phyloP scores from a whole-genome alignment of 1,140 invertebrate species.

The Pomacea maculata region DNA sequence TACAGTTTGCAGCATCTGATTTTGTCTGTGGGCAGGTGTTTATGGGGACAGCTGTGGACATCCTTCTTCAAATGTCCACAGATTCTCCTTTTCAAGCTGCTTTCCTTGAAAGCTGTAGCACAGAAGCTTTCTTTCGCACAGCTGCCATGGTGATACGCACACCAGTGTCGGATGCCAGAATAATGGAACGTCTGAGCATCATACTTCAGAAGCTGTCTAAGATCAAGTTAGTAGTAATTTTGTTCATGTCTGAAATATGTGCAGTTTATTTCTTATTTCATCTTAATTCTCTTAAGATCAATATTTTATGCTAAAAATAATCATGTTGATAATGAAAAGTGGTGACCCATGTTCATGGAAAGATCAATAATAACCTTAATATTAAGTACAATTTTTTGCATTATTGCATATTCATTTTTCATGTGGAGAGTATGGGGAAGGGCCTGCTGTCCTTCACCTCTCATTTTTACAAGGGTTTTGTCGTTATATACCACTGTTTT shows the following conservation, averaged over 20 bases:
- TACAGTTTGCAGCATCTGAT: too few species aligned
- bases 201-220: conserved; percentile 65
- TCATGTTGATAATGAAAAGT: not conserved
- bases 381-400: too few species aligned
- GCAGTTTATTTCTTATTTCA: not conserved
- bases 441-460: too few species aligned
- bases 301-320: not conserved
- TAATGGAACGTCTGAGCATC: conserved; percentile 63
- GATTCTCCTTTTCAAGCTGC: conserved; percentile 55
- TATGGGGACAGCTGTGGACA: conserved; percentile 57
- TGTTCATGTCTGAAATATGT: not conserved
- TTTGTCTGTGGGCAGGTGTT: conserved; percentile 39
- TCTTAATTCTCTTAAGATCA: not conserved
- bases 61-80: conserved; percentile 62
- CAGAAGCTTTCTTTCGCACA: conserved; percentile 61
- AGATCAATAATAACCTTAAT: too few species aligned
- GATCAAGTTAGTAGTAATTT: conserved; percentile 49
- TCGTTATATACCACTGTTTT: too few species aligned
- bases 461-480: too few species aligned
- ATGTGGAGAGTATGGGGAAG: too few species aligned
- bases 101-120: conserved; percentile 62
- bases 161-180: conserved; percentile 52
- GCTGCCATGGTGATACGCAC: conserved; percentile 60
- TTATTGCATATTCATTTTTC: too few species aligned
- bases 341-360: not conserved